phyloP scores from a whole-genome alignment of 2,113 vertebrate species.

The Halichoeres trimaculatus region DNA sequence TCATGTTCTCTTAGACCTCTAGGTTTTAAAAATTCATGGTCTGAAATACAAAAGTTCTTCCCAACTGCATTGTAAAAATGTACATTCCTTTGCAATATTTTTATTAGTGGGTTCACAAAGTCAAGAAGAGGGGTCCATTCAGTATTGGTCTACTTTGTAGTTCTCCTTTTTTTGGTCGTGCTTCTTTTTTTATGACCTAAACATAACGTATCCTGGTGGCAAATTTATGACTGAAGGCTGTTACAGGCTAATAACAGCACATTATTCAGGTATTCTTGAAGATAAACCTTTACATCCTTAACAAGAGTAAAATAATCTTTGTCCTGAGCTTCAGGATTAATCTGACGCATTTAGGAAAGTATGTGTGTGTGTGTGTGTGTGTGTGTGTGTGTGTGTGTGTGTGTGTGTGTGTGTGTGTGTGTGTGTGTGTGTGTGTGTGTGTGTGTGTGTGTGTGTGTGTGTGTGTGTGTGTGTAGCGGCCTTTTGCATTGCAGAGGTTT shows the following conservation, averaged over 20 bases:
- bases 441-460: slow-evolving; percentile 17
- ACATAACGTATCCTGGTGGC: background rate
- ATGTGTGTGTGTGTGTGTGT: slow-evolving; percentile 19
- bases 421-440: slow-evolving; percentile 3
- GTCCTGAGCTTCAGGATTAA: slow-evolving; percentile 30
- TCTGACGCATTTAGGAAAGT: slow-evolving; percentile 6
- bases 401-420: slow-evolving; percentile 21
- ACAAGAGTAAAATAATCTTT: slow-evolving; percentile 13
- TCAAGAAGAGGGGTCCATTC: background rate
- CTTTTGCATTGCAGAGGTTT: no score
- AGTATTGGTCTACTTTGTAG: background rate
- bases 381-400: background rate
- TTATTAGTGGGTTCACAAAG: background rate
- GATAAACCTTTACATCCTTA: background rate
- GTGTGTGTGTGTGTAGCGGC: no score
- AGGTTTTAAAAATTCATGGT: background rate
- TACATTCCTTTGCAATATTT: no score
- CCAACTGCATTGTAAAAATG: no score
- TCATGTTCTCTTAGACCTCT: background rate
- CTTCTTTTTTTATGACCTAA: background rate
- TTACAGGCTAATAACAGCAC: background rate
- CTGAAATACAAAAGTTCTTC: no score
- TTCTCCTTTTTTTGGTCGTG: no score
- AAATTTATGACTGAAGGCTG: background rate
- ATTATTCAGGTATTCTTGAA: background rate